Evolutionary conservation across 2,888 invertebrate species (phyloP), one percentile per base, ranked within the genome.

Genomic region (Bibio marci): DNA sequence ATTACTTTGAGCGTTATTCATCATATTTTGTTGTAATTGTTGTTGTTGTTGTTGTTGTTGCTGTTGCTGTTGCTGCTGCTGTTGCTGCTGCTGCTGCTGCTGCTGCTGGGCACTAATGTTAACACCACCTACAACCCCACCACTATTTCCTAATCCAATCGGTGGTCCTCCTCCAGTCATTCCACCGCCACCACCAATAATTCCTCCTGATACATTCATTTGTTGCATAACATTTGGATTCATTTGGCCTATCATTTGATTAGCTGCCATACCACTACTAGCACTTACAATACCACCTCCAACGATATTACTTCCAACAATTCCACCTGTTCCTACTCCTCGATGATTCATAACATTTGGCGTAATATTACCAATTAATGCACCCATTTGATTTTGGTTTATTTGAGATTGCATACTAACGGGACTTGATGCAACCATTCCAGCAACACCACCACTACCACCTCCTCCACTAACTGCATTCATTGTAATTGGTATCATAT

Each of bases 401-500:
- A 33, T 33, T 33, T 37, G 37, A 3, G 22, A 10, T 7, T 19
- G 18, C 35, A 35, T 35, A 22, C 30, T 22, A 22, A 22, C 22
- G 4, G 22, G 22, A 6, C 22, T 8, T 6, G 8, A 6, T 8
- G 8, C 8, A 22, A 22, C 22, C 4, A 4, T 8, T 22, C 5
- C 5, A 8, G 5, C 22, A 22, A 10, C 33, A 10, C 32, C 17
- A 18, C 18, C 32, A 31, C 31, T n/a, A 19, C 22, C 44, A 2
- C 64, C 65, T 6, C 30, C 37, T 7, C 19, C 30, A 27, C 26
- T 26, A 12, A 8, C 5, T 14, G 54, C 49, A 45, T 54, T 56
- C 49, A 57, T 54, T 22, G 51, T 49, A 54, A 56, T 53, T 4
- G 60, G 54, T 44, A 59, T 52, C 22, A 52, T 52, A 37, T 52